A percentile compares a stretch with the other conserved stretches of the same genome.
phyloP scores from a whole-genome alignment of 2,797 vertebrate species.

The Erpetoichthys calabaricus region DNA sequence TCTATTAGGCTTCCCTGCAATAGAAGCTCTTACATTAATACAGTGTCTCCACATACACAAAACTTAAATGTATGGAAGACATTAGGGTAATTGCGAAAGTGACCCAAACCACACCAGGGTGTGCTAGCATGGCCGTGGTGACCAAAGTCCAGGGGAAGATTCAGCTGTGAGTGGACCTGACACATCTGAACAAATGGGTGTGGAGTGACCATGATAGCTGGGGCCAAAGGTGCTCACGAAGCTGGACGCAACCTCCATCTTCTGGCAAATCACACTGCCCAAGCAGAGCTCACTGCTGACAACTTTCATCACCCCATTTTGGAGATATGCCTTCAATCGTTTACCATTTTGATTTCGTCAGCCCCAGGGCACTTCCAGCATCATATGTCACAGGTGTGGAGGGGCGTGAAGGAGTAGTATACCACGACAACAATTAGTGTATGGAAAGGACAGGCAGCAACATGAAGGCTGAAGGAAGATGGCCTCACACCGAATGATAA shows the following conservation, averaged over 20 bases:
- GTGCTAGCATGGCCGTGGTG: constrained; percentile 8
- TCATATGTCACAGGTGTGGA: constrained; percentile 11
- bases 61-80: constrained; percentile 7
- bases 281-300: background rate
- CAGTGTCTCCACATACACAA: constrained; percentile 8
- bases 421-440: background rate
- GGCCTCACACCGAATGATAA: constrained; percentile 7
- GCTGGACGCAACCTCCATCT: too few species aligned
- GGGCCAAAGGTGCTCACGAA: background rate
- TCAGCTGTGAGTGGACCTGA: background rate
- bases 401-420: constrained; percentile 6
- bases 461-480: constrained; percentile 5
- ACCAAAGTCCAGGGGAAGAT: constrained; percentile 3
- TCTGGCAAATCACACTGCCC: too few species aligned
- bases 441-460: background rate
- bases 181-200: background rate
- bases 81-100: constrained; percentile 10
- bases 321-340: constrained; percentile 1
- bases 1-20: constrained; percentile 7
- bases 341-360: constrained; percentile 11
- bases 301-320: constrained; percentile 5
- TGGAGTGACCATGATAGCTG: background rate
- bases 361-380: constrained; percentile 10
- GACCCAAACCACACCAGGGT: constrained; percentile 5
- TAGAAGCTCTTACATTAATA: constrained; percentile 8